Base-by-base conservation (phyloP, 2,113 vertebrate species). In the Tachysurus fulvidraco region DNA sequence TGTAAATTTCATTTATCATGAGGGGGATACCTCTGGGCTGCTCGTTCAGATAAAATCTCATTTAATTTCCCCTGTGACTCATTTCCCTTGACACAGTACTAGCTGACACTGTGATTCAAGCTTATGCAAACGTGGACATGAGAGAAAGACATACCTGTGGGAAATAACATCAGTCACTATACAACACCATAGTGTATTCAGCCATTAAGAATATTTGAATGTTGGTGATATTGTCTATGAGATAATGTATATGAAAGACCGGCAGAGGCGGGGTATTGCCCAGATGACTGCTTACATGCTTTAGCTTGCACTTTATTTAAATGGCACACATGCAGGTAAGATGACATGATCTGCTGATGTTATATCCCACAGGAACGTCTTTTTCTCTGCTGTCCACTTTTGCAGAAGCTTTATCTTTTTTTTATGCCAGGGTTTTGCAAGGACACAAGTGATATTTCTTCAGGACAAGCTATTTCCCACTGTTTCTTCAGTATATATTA, bases 41-140 rank as follows among this genome's bases (percentile, higher is more conserved):
- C 41, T 57, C 50, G 74, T 83, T 50, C 85, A 74, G 44, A 76
- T 55, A 44, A 79, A 73, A 79, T 76, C 85, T 50, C 4, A 16
- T 86, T 83, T 86, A 86, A 84, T 89, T 84, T 86, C 76, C 82
- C 85, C 67, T 14, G 64, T 57, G 81, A 84, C 81, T 86, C 25
- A 23, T 80, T 62, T 86, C 57, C 50, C 88, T 74, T 67, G 36
- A 44, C 21, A 21, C 41, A 59, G 17, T 36, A 62, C 54, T 41
- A 21, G 78, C 65, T 55, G 54, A 79, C 36, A 6, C 69, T 52
- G 85, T 64, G 41, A 83, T 84, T 86, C 59, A 55, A 36, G 36
- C 36, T 36, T 36, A 36, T 36, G 36, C 36, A 36, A 36, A 36
- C 36, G 36, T 36, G 36, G 36, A 36, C 36, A 36, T 36, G 36